These are phyloP conservation scores for Nothoprocta pentlandii DNA, from an alignment of 2,113 vertebrate species.

Conservation along the genomic window DNA sequence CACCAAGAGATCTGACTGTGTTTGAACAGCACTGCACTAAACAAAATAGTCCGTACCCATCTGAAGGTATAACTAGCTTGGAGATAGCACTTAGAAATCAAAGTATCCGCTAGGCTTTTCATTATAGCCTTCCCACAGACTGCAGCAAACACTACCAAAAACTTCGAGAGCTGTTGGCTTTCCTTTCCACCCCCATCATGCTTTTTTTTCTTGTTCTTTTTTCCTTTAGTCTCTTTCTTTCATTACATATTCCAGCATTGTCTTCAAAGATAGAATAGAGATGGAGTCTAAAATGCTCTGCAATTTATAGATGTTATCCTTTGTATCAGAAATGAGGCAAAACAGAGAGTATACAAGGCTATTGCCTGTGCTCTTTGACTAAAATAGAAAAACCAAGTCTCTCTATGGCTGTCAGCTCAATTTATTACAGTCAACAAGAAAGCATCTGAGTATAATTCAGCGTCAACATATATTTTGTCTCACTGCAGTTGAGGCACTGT, in stretches of 20 bases:
- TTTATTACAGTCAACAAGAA: not conserved
- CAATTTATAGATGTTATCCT: not conserved
- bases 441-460: not conserved
- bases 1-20: not conserved
- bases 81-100: fast-evolving
- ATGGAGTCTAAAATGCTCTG: not conserved
- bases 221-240: not conserved
- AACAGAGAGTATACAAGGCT: fast-evolving
- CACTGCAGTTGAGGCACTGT: not conserved
- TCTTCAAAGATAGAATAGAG: not conserved
- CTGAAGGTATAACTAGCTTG: not conserved
- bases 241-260: not conserved
- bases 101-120: fast-evolving
- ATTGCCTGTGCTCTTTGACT: not conserved
- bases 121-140: not conserved
- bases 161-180: not conserved
- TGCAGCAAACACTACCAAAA: not conserved
- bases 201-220: no score
- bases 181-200: no score
- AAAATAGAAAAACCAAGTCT: not conserved
- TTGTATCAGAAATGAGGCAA: not conserved
- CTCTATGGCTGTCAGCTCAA: not conserved
- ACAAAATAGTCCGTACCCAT: fast-evolving
- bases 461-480: not conserved
- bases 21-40: not conserved